These are phyloP conservation scores for Pogonus chalceus DNA, from an alignment of 1,140 invertebrate species.

Conservation along the genomic window DNA sequence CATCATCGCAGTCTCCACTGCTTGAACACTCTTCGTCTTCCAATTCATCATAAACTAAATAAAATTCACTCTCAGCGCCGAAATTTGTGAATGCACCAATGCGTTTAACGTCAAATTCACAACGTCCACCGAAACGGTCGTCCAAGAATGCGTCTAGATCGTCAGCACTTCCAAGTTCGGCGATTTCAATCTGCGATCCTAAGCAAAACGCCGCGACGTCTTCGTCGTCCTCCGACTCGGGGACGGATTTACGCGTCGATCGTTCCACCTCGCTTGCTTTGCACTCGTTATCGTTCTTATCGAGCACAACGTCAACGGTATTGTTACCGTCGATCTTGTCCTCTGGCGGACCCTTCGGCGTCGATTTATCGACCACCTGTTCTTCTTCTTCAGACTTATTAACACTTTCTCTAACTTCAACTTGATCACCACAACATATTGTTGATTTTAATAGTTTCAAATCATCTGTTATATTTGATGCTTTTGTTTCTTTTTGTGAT, in stretches of 20 bases:
- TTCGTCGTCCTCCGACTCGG: not conserved
- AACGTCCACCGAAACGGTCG: slow-evolving; percentile 14
- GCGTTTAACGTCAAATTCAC: slow-evolving; percentile 28
- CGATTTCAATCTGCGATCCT: not conserved
- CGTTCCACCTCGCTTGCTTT: not conserved
- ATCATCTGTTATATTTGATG: not conserved
- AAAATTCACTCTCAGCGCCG: slow-evolving; percentile 16
- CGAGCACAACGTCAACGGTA: not conserved
- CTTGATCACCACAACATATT: not conserved
- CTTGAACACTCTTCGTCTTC: slow-evolving; percentile 17
- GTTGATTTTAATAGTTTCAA: too few species aligned
- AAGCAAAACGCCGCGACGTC: too few species aligned
- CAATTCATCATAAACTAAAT: slow-evolving; percentile 27
- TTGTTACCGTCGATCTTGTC: not conserved
- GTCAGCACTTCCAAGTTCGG: not conserved
- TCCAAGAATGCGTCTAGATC: not conserved
- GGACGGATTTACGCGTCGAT: slow-evolving; percentile 1
- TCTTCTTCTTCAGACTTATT: slow-evolving; percentile 1
- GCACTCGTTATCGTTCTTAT: slow-evolving; percentile 20
- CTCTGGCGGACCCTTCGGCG: not conserved
- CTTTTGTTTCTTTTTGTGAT: not conserved
- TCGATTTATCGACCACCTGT: slow-evolving; percentile 19
- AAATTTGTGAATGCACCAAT: slow-evolving; percentile 15
- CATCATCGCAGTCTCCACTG: slow-evolving; percentile 15
- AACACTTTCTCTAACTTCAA: not conserved